Evolutionary conservation across 2,797 vertebrate genomes (phyloP).

Genomic region (Aselliscus stoliczkanus): DNA sequence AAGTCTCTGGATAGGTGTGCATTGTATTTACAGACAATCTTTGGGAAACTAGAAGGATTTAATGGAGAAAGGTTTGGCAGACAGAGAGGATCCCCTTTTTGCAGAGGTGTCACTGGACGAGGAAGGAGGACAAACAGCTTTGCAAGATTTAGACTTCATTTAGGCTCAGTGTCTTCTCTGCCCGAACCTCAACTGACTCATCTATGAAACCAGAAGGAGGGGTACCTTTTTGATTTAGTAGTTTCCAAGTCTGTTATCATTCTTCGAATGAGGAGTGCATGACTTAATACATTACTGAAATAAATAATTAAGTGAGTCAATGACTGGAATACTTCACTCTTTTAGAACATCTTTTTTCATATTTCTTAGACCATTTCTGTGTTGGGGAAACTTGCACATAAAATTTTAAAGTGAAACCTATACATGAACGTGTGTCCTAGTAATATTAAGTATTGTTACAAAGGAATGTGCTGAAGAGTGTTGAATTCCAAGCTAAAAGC

Average conservation of each 20-base stretch:
- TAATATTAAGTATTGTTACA: not conserved
- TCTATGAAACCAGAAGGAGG: not conserved
- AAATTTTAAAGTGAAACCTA: not conserved
- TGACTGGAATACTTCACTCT: not conserved
- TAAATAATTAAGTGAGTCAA: not conserved
- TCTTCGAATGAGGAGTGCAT: not conserved
- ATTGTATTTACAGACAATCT: not conserved
- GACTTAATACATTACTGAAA: not conserved
- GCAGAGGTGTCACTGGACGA: not conserved
- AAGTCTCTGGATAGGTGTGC: not conserved
- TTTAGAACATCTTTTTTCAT: not conserved
- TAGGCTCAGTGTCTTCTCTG: not conserved
- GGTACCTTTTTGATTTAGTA: not conserved
- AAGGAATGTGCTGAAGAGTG: not conserved
- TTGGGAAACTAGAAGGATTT: not conserved
- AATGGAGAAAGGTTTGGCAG: not conserved
- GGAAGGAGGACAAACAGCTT: not conserved
- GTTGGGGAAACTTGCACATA: not conserved
- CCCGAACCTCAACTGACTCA: not conserved
- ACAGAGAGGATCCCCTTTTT: not conserved
- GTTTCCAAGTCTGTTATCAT: not conserved
- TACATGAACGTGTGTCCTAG: not conserved
- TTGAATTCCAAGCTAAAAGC: not conserved
- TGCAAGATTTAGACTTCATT: not conserved
- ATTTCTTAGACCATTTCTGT: slow-evolving; percentile 4